Percentiles rank a stretch among this genome's conserved stretches.
phyloP scores from a whole-genome alignment of 2,888 invertebrate species.

The Cosmorhoe ocellata region DNA sequence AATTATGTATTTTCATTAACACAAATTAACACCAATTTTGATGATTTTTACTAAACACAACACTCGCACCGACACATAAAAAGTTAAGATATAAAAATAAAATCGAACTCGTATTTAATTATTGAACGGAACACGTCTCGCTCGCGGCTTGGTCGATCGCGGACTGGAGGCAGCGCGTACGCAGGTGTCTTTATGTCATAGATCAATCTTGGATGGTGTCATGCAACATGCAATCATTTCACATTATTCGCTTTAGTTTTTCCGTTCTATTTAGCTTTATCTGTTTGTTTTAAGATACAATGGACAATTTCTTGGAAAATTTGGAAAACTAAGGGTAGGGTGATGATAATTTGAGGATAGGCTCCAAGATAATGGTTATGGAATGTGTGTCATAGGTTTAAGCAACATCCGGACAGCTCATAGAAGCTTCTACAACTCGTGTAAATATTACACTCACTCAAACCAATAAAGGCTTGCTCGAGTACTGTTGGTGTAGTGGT shows the following conservation, averaged over 20 bases:
- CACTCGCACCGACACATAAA: slow-evolving; percentile 6
- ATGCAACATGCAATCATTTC: slow-evolving; percentile 40
- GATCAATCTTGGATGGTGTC: slow-evolving; percentile 57
- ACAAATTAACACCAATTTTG: too few relatives aligned
- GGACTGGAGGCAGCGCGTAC: slow-evolving; percentile 46
- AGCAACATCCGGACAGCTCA: slow-evolving; percentile 21
- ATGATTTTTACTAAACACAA: too few relatives aligned
- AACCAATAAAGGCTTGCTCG: slow-evolving; percentile 1
- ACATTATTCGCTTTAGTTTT: slow-evolving; percentile 21
- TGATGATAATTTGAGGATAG: slow-evolving; percentile 4
- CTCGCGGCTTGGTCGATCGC: slow-evolving; percentile 33
- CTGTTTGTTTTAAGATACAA: slow-evolving; percentile 26
- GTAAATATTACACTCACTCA: not conserved
- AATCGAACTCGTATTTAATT: slow-evolving; percentile 19
- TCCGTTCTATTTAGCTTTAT: slow-evolving; percentile 28
- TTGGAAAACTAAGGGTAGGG: slow-evolving; percentile 21
- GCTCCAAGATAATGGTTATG: slow-evolving; percentile 20
- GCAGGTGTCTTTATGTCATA: slow-evolving; percentile 58
- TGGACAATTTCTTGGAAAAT: slow-evolving; percentile 30
- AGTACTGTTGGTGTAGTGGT: too few relatives aligned
- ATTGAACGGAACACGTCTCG: slow-evolving; percentile 26
- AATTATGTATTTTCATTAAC: too few relatives aligned
- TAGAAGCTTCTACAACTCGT: slow-evolving; percentile 8
- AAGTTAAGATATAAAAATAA: slow-evolving; percentile 8
- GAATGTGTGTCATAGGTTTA: slow-evolving; percentile 18